Conservation (phyloP, 1,140 invertebrate species). For the Eumaeus atala region DNA sequence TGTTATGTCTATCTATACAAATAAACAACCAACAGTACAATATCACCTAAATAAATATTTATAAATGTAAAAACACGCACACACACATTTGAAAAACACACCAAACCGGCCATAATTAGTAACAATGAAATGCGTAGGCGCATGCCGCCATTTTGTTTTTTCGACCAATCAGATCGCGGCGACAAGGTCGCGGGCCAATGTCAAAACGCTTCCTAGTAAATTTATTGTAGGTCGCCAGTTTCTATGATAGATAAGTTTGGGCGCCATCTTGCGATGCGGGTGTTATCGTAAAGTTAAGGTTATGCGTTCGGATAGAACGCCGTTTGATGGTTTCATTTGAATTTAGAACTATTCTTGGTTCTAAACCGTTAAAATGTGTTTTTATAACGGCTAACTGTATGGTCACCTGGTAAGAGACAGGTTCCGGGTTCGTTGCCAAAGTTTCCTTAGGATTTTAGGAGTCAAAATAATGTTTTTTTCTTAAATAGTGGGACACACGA, state of each 20-base stretch:
- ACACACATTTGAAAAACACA: constrained; percentile 42
- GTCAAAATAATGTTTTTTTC: too few relatives aligned
- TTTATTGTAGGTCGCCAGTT: constrained; percentile 40
- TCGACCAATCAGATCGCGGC: constrained; percentile 36
- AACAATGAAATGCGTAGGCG: constrained; percentile 28
- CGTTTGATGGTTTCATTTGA: too few relatives aligned
- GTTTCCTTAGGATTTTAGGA: too few relatives aligned
- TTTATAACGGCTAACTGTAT: too few relatives aligned
- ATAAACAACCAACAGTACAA: background rate
- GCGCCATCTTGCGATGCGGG: constrained; percentile 39
- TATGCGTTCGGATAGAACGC: too few relatives aligned
- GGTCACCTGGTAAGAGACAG: too few relatives aligned
- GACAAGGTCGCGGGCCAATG: constrained; percentile 50
- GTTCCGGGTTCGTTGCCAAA: too few relatives aligned
- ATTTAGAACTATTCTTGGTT: too few relatives aligned
- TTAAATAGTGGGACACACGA: too few relatives aligned
- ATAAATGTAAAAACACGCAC: constrained; percentile 22
- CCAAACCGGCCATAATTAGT: constrained; percentile 36
- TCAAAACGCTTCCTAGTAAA: constrained; percentile 52
- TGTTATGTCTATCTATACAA: too few relatives aligned
- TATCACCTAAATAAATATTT: constrained; percentile 6
- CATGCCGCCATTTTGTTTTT: constrained; percentile 37
- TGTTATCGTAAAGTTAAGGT: constrained; percentile 5
- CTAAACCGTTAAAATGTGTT: too few relatives aligned
- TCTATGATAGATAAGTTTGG: constrained; percentile 42